Conservation (phyloP, 2,113 vertebrate species). For the Microtus montanus region DNA sequence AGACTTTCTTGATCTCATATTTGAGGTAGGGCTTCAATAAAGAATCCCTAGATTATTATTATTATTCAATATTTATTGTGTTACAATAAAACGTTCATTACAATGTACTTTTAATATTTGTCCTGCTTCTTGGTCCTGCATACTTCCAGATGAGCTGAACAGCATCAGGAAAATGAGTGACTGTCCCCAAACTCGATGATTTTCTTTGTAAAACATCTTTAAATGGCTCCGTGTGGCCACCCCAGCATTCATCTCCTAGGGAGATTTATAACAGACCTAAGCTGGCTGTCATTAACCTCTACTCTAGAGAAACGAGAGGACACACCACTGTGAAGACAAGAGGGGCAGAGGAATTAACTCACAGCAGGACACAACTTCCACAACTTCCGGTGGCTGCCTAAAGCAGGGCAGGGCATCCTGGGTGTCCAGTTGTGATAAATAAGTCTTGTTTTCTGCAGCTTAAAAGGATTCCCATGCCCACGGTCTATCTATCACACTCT, state of each 20-base stretch:
- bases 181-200: background rate
- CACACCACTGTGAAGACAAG: background rate
- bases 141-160: background rate
- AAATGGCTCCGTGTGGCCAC: background rate
- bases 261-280: background rate
- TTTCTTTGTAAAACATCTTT: background rate
- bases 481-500: background rate
- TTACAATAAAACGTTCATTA: background rate
- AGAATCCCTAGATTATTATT: too few relatives aligned
- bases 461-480: background rate
- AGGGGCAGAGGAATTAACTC: background rate
- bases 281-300: background rate
- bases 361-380: background rate
- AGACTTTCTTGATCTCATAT: background rate
- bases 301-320: background rate
- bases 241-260: background rate
- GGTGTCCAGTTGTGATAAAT: background rate
- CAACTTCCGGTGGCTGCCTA: background rate
- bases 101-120: background rate
- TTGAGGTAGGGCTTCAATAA: background rate
- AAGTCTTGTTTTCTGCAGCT: background rate
- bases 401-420: background rate
- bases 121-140: background rate
- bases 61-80: too few relatives aligned
- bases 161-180: background rate